Evolutionary conservation across 2,888 invertebrate genomes (phyloP), one percentile per base, ranked within the genome.

Genomic region (Pollenia griseotomentosa): DNA sequence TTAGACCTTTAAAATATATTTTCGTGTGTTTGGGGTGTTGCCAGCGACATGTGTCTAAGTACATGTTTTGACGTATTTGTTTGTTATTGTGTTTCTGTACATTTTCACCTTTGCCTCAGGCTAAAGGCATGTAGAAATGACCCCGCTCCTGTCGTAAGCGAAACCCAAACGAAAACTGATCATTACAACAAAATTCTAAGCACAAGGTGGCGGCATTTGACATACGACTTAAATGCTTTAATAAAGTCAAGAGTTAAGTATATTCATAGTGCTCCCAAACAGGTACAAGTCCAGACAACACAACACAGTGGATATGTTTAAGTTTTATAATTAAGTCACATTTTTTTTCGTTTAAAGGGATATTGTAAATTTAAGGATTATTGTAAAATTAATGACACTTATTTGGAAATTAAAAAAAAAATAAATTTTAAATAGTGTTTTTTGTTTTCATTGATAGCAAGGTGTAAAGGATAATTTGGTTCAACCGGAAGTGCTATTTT

Each of bases 1-100:
- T 79, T 63, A 19, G 68, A 68, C 68, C 75, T 53, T 71, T 77
- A 46, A n/a, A 75, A 68, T 65, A n/a, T 33, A 33, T 33, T 33
- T 77, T 74, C 79, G 83, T 83, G 85, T 75, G 74, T 61, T 83
- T 87, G 83, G 86, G 86, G 86, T 87, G 86, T 87, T 87, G 83
- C 86, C 86, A 81, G 83, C 83, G 86, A 87, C 86, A 87, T 87
- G 86, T 83, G 86, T 87, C 86, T 77, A 74, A 83, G 86, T 87
- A 83, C 80, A 87, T 83, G 86, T 87, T 87, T 83, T 87, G 86
- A 87, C 83, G 80, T 87, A 81, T 84, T 87, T 73, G 71, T 86
- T 81, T 77, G 61, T 55, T 87, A 51, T 59, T 82, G 59, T 75
- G 14, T 61, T 75, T 14, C 68, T 61, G 23, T 68, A 83, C 57